These are phyloP conservation scores for Trissonchulus latispiculum DNA, from an alignment of 2,888 invertebrate species.

Conservation along the genomic window DNA sequence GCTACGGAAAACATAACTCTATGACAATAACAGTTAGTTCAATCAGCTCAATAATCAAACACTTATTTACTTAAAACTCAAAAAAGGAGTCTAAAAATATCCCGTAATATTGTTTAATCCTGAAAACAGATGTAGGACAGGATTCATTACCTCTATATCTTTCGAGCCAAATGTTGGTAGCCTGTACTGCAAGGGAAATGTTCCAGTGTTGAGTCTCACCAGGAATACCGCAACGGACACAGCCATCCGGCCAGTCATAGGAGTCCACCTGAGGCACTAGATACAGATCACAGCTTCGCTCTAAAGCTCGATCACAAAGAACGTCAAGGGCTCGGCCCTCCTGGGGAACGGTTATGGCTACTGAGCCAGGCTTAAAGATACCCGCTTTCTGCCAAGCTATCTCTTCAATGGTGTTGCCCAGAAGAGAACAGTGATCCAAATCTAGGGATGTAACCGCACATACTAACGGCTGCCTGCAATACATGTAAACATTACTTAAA, in stretches of 20 bases:
- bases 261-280: slow-evolving; percentile 55
- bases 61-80: too few species aligned
- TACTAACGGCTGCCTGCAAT: too few species aligned
- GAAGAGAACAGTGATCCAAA: slow-evolving; percentile 70
- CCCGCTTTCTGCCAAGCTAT: slow-evolving; percentile 94
- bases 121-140: too few species aligned
- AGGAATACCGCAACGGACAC: slow-evolving; percentile 45
- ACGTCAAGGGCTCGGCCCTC: slow-evolving; percentile 49
- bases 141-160: too few species aligned
- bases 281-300: slow-evolving; percentile 47
- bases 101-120: too few species aligned
- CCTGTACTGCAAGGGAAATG: slow-evolving; percentile 74
- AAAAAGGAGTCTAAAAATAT: too few species aligned
- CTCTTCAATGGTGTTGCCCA: slow-evolving; percentile 69
- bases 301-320: background rate
- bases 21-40: too few species aligned
- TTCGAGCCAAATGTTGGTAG: slow-evolving; percentile 70
- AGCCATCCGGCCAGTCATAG: slow-evolving; percentile 52
- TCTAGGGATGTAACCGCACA: slow-evolving; percentile 83
- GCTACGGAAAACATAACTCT: too few species aligned
- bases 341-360: slow-evolving; percentile 47
- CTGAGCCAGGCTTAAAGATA: slow-evolving; percentile 62
- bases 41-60: too few species aligned
- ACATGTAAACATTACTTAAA: too few species aligned
- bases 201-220: slow-evolving; percentile 60